Base-by-base conservation (phyloP, 2,797 vertebrate species). In the Coregonus suidteri region DNA sequence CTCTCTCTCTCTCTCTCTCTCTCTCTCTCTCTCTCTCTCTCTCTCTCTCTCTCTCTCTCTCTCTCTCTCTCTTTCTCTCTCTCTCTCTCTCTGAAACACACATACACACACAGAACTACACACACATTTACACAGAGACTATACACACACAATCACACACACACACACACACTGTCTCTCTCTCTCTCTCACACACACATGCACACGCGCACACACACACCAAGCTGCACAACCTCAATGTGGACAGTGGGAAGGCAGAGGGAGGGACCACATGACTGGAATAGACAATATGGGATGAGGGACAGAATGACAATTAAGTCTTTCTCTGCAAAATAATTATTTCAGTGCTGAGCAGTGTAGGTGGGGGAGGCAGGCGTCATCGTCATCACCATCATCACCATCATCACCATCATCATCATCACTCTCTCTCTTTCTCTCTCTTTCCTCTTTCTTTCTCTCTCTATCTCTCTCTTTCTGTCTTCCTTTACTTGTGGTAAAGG, bases 221-320 rank as follows among this genome's bases (percentile, higher is more conserved):
- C 37, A 41, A 41, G 37, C 37, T 41, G 6, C 37, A 71, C 47
- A 52, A 83, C 87, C 88, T 88, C 89, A 90, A 83, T 79, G 88
- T 77, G 85, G 83, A 86, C 88, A 85, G 83, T 86, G 79, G 86
- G 51, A 83, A 88, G 84, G 82, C 88, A 41, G 41, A 84, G 84
- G 85, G 71, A 7, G 75, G 79, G 75, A 81, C 89, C 87, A 86
- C 86, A 83, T 90, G 90, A 90, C 80, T 84, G 82, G 89, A 91
- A 92, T 92, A 91, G 80, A 88, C 90, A 89, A 91, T 88, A 80
- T 47, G 5, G 87, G 86, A 89, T 87, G 81, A 85, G 84, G 82
- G 78, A 87, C 86, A 84, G 92, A 92, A 92, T 92, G 84, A 88
- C 86, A 92, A 92, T 91, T 85, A 91, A 90, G 89, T 88, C 86